Evolutionary conservation across 2,797 vertebrate genomes (phyloP).

Genomic region (Lerista edwardsae): DNA sequence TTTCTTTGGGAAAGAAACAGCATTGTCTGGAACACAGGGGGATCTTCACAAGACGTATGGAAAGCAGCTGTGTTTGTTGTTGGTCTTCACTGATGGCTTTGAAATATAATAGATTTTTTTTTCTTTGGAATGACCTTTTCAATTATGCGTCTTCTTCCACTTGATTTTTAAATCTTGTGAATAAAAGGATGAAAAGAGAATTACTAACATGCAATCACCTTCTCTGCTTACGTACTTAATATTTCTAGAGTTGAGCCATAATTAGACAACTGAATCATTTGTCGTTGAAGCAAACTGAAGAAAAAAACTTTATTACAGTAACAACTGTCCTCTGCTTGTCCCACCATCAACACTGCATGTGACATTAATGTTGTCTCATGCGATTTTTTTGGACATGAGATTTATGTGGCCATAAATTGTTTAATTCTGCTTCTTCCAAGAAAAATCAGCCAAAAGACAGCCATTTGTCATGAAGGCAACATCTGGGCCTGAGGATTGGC

Average conservation of each 20-base stretch:
- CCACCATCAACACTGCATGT: not conserved
- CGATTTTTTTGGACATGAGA: not conserved
- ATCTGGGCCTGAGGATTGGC: too few relatives aligned
- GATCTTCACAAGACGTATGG: not conserved
- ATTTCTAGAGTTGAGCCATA: not conserved
- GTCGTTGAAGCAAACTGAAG: slow-evolving; percentile 8
- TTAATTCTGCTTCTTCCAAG: not conserved
- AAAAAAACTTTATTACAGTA: not conserved
- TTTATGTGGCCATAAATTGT: not conserved
- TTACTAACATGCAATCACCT: not conserved
- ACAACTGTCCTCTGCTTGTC: not conserved
- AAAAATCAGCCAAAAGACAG: not conserved
- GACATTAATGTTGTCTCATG: not conserved
- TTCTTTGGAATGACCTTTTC: not conserved
- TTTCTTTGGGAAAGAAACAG: slow-evolving; percentile 31
- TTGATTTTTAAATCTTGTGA: slow-evolving; percentile 37
- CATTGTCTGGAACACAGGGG: slow-evolving; percentile 19
- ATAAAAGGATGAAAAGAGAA: slow-evolving; percentile 24
- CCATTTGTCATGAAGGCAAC: too few relatives aligned
- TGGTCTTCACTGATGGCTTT: slow-evolving; percentile 33
- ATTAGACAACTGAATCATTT: not conserved
- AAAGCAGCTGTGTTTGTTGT: slow-evolving; percentile 24
- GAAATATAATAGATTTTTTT: not conserved
- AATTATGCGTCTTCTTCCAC: slow-evolving; percentile 33
- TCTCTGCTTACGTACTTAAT: slow-evolving; percentile 16